phyloP scores from a whole-genome alignment of 2,888 invertebrate species.

The Tetheella fluctuosa region DNA sequence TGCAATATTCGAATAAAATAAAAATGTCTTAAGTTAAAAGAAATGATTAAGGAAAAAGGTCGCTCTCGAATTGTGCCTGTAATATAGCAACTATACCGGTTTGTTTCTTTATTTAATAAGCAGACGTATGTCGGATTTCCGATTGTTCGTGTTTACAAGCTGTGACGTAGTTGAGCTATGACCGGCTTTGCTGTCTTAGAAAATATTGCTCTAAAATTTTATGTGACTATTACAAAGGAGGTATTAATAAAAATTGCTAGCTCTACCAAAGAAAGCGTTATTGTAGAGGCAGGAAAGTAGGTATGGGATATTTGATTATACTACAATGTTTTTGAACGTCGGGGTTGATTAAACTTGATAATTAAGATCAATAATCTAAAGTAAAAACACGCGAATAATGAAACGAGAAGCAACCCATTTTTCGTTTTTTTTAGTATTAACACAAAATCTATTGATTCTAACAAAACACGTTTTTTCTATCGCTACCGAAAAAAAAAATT shows the following conservation, averaged over 20 bases:
- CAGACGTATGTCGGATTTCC: slow-evolving; percentile 68
- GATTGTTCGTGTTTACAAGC: slow-evolving; percentile 61
- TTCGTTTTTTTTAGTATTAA: too few species aligned
- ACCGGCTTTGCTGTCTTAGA: slow-evolving; percentile 13
- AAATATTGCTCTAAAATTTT: slow-evolving; percentile 15
- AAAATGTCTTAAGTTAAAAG: slow-evolving; percentile 37
- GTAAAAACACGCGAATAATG: too few species aligned
- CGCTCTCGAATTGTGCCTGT: slow-evolving; percentile 26
- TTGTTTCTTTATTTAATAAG: slow-evolving; percentile 74
- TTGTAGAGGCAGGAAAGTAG: too few species aligned
- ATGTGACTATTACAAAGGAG: slow-evolving; percentile 9
- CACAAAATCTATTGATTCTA: too few species aligned
- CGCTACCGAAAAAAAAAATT: slow-evolving; percentile 17
- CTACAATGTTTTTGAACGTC: too few species aligned
- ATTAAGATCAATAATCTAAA: too few species aligned
- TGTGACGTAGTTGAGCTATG: slow-evolving; percentile 57
- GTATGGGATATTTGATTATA: too few species aligned
- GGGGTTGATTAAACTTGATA: too few species aligned
- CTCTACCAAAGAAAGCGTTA: too few species aligned
- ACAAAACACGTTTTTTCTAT: neutral
- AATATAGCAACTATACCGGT: slow-evolving; percentile 49
- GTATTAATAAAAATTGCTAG: neutral
- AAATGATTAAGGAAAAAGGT: slow-evolving; percentile 16
- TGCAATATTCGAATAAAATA: slow-evolving; percentile 37
- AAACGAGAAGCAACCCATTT: too few species aligned